phyloP scores from a whole-genome alignment of 2,888 invertebrate genomes.

The Erebia palarica region DNA sequence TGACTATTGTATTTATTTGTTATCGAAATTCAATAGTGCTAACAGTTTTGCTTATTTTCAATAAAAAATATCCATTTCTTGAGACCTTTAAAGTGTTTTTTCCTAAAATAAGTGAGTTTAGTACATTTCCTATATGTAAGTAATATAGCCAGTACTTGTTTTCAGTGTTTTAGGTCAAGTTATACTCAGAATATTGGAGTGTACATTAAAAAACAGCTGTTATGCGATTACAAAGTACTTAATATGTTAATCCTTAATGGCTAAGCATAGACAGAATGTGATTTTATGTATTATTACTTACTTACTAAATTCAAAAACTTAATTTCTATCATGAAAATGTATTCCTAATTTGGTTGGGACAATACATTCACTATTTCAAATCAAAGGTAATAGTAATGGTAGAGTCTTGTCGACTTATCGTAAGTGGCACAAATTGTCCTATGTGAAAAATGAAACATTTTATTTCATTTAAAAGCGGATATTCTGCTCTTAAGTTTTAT shows the following conservation, averaged over 20 bases:
- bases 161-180: constrained; percentile 19
- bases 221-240: too few species aligned
- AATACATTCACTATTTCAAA: too few species aligned
- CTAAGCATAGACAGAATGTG: neutral
- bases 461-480: too few species aligned
- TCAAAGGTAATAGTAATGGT: too few species aligned
- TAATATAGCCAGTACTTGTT: constrained; percentile 4
- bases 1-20: constrained; percentile 28
- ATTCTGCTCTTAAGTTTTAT: too few species aligned
- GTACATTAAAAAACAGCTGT: constrained; percentile 13
- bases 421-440: too few species aligned
- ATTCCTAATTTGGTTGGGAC: neutral
- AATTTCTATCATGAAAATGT: neutral
- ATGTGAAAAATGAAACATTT: too few species aligned
- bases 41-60: neutral
- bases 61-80: neutral
- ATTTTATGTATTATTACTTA: neutral
- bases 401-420: too few species aligned
- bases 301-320: neutral
- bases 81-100: neutral
- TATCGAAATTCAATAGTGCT: constrained; percentile 10
- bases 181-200: constrained; percentile 15
- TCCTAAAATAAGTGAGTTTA: neutral
- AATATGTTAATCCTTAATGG: constrained; percentile 8
- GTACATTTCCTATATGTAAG: neutral